Evolutionary conservation across 2,797 vertebrate species (phyloP), one percentile per base, ranked within the genome.

Genomic region (Enteromius fasciolatus): DNA sequence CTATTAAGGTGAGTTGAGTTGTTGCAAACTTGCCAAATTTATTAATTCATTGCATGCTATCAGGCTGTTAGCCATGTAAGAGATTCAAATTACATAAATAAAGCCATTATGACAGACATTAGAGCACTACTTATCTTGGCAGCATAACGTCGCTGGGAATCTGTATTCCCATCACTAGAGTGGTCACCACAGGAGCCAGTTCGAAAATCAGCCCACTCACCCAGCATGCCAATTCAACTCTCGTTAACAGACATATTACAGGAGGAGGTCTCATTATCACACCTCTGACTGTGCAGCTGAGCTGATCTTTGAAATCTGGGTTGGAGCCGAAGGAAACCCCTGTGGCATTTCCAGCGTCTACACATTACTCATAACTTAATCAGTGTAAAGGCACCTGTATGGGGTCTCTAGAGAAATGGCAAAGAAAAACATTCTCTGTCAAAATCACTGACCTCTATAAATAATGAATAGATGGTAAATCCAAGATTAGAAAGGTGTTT

Each of bases 221-320:
- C 64, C 63, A 76, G 74, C 36, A 36, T 46, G 72, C 63, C 57
- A 81, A 28, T 48, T 76, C 64, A 39, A 17, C 50, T 66, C 81
- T 83, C 52, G 25, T 83, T 83, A 83, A 69, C 81, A 76, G 66
- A 78, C 64, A 61, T 70, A 61, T 77, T 78, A 83, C 74, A 52
- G 75, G 81, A 77, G 74, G 81, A 70, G 66, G 74, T 77, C 81
- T 83, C 54, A 63, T 83, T 83, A 70, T 20, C n/a, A 4, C 54
- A 78, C 64, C 64, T 77, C 81, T 70, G 66, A 77, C 66, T 70
- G 81, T 69, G 52, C 74, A 61, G 74, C 64, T 83, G 52, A 83
- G 54, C 36, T 76, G 50, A 23, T 67, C 66, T 77, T 83, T 69
- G 28, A 77, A 76, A 77, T 69, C 41, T 76, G 74, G 73, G 41